A percentile compares a stretch with the other conserved stretches of the same genome.
Conservation (phyloP, 2,888 invertebrate genomes). For the Xanthorhoe designata region DNA sequence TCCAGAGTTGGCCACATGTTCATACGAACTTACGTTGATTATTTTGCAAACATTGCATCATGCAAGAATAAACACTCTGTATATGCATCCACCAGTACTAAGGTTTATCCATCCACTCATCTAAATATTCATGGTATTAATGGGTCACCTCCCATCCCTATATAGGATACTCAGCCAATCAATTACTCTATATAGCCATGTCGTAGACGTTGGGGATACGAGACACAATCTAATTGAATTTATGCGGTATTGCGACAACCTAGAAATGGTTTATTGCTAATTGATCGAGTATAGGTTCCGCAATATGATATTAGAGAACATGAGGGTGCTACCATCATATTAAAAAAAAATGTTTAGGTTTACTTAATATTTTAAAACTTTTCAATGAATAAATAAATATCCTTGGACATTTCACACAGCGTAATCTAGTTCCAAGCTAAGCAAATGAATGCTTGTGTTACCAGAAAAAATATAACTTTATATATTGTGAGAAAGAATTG, state of each 20-base stretch:
- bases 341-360: not conserved
- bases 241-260: conserved; percentile 71
- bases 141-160: conserved; percentile 38
- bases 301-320: conserved; percentile 52
- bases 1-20: no score
- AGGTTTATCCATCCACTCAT: conserved; percentile 33
- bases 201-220: conserved; percentile 62
- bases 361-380: no score
- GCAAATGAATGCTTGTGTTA: no score
- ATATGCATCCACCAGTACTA: conserved; percentile 4
- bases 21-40: not conserved
- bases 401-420: no score
- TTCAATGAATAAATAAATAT: no score
- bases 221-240: conserved; percentile 73
- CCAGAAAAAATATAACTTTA: no score
- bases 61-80: not conserved
- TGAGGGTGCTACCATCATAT: conserved; percentile 11
- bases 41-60: conserved; percentile 16
- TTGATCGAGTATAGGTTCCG: conserved; percentile 70
- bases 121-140: conserved; percentile 38
- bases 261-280: conserved; percentile 73
- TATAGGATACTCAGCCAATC: conserved; percentile 56
- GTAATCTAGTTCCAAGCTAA: no score
- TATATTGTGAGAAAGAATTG: no score
- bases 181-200: conserved; percentile 74